Percentiles rank a stretch among this genome's conserved stretches.
Conservation (phyloP, 2,113 vertebrate genomes). For the Ornithorhynchus anatinus region DNA sequence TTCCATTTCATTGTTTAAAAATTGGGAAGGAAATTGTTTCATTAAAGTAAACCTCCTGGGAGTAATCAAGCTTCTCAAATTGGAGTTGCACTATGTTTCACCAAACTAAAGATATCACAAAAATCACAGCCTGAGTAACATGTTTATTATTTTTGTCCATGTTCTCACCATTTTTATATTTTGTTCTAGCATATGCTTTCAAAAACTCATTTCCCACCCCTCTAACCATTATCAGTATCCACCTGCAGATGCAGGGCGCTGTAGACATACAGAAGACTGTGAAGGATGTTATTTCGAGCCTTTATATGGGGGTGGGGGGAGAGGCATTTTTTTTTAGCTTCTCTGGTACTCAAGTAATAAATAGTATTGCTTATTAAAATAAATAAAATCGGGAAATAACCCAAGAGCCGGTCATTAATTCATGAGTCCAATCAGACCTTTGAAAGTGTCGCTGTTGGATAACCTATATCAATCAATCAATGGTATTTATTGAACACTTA, state of each 20-base stretch:
- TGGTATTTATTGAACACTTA: too few species aligned
- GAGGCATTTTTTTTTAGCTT: too few species aligned
- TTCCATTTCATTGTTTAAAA: constrained; percentile 18
- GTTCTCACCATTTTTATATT: constrained; percentile 18
- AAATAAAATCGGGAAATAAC: background rate
- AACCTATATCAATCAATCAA: background rate
- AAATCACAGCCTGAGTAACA: constrained; percentile 14
- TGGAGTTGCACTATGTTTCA: constrained; percentile 19
- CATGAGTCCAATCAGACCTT: background rate
- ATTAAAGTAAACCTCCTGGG: constrained; percentile 16
- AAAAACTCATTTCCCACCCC: constrained; percentile 25
- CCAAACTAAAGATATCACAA: constrained; percentile 21
- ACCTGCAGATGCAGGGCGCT: background rate
- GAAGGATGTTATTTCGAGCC: constrained; percentile 11
- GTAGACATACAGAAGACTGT: background rate
- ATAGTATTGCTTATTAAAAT: background rate
- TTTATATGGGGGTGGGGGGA: too few species aligned
- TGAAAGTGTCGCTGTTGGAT: background rate
- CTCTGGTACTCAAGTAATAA: background rate
- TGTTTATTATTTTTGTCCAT: constrained; percentile 11
- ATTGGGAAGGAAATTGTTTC: background rate
- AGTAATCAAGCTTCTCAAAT: constrained; percentile 42
- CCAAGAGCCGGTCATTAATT: background rate
- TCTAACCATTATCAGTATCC: constrained; percentile 25
- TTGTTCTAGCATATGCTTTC: constrained; percentile 18